A percentile compares a stretch with the other conserved stretches of the same genome.
Evolutionary conservation across 2,113 vertebrate species (phyloP).

Genomic region (Egretta garzetta): DNA sequence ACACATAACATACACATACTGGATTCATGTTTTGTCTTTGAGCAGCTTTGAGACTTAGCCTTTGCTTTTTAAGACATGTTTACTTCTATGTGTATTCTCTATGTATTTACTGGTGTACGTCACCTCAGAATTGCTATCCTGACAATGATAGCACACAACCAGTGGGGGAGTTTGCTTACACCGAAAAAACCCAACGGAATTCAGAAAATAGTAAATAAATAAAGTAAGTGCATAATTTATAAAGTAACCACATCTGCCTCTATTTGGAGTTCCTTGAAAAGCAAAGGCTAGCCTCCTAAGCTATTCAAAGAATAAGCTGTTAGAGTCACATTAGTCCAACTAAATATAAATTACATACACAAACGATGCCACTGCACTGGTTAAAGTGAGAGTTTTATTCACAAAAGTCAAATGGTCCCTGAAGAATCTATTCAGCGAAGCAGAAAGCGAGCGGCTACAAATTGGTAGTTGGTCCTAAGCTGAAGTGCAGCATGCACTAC

Average conservation of each 20-base stretch:
- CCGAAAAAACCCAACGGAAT: background rate
- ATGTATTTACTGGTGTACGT: rapidly evolving
- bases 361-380: background rate
- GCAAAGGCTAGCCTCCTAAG: background rate
- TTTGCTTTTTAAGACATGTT: background rate
- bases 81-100: background rate
- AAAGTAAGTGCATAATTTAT: background rate
- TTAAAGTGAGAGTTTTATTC: background rate
- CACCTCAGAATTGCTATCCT: background rate
- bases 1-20: background rate
- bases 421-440: background rate
- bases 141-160: background rate
- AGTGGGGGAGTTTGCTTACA: background rate
- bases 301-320: background rate
- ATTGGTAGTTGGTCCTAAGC: background rate
- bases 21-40: background rate
- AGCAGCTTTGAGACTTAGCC: background rate
- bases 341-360: background rate
- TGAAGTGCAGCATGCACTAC: background rate
- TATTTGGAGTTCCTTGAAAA: background rate
- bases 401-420: background rate
- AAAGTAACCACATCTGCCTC: background rate
- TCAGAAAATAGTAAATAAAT: background rate
- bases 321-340: background rate
- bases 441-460: background rate